These are phyloP conservation scores for Acrocephalus arundinaceus DNA, from an alignment of 2,113 vertebrate species.

Conservation along the genomic window DNA sequence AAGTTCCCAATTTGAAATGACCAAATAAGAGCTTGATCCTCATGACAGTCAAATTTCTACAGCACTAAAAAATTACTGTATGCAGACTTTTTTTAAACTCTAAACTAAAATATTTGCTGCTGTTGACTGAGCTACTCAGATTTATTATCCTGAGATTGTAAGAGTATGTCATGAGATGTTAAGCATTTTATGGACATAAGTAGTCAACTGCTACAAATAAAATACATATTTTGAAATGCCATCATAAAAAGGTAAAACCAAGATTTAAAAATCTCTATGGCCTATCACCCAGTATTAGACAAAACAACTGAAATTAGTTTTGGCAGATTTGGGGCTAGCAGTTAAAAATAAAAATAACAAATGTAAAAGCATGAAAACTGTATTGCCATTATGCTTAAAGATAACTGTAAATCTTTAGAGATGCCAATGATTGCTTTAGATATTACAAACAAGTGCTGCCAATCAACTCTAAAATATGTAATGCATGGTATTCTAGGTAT, in stretches of 20 bases:
- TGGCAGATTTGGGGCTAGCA: slow-evolving; percentile 81
- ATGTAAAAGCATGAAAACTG: slow-evolving; percentile 78
- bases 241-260: slow-evolving; percentile 57
- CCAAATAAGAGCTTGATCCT: slow-evolving; percentile 26
- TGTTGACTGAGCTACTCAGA: background rate
- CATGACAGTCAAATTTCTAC: background rate
- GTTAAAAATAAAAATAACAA: slow-evolving; percentile 83
- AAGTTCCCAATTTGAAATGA: background rate
- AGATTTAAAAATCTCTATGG: slow-evolving; percentile 57
- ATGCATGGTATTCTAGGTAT: slow-evolving; percentile 14
- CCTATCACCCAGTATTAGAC: slow-evolving; percentile 66
- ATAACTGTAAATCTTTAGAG: slow-evolving; percentile 78
- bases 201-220: slow-evolving; percentile 53
- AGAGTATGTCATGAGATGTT: slow-evolving; percentile 15
- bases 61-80: background rate
- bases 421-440: slow-evolving; percentile 62
- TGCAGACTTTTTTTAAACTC: background rate
- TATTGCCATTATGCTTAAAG: slow-evolving; percentile 78
- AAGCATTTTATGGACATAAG: slow-evolving; percentile 46
- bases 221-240: slow-evolving; percentile 38
- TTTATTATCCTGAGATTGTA: background rate
- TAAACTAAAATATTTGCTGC: background rate
- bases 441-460: slow-evolving; percentile 77
- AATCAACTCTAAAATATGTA: slow-evolving; percentile 65
- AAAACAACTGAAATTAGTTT: slow-evolving; percentile 71